Evolutionary conservation across 2,797 vertebrate genomes (phyloP), one percentile per base, ranked within the genome.

Genomic region (Calcarius lapponicus): DNA sequence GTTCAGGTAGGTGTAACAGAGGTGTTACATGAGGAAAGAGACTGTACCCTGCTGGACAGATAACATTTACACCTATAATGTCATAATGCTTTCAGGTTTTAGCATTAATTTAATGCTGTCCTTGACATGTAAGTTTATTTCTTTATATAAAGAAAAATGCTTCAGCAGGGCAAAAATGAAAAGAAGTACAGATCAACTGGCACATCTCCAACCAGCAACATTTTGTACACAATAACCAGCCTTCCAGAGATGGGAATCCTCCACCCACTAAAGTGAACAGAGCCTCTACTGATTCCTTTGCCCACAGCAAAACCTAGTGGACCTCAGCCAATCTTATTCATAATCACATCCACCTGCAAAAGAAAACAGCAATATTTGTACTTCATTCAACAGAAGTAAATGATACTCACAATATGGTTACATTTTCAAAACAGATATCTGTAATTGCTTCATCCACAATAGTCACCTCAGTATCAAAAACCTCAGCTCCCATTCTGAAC

Each of bases 361-460:
- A 75, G 36, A 84, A 60, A 91, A 42, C 19, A 80, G 29, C 42
- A 79, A 24, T 51, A 91, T 65, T 53, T 70, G 42, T 80, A 50
- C 62, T 92, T 93, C 17, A 64, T 75, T 90, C 60, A 70, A 53
- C 17, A 66, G 69, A 96, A 80, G 66, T 29, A 65, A 91, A n/a
- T 73, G 20, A 92, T 97, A 99, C 99, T 99, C 97, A 99, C 99
- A 99, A 99, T 73, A 99, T 80, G 13, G 98, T 98, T 82, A 98
- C 57, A 87, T 98, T 98, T 95, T 99, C 99, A 98, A 99, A 99
- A 97, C 99, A 99, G 97, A 99, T 96, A 97, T 99, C 99, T 53
- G 99, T 99, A 94, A 98, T 57, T n/a, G 98, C 98, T 97, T 98
- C 98, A 97, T 99, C 99, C 95, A 99, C 99, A 75, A 99, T 97